Conservation (phyloP, 2,797 vertebrate genomes). For the Cyprinodon diabolis region DNA sequence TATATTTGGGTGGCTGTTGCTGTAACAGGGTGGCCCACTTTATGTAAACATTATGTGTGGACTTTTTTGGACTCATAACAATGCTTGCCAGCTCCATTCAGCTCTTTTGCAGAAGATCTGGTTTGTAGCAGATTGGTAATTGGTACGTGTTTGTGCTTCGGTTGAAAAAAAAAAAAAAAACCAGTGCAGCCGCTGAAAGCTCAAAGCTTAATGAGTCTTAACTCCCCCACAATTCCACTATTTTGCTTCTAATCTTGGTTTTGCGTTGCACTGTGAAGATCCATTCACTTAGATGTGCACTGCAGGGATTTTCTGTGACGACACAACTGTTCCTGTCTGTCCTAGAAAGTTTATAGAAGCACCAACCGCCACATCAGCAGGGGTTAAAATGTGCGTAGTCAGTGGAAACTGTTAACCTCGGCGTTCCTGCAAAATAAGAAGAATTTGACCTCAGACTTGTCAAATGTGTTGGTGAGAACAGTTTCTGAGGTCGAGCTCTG, state of each 20-base stretch:
- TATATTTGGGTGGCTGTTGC: background rate
- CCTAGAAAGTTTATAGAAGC: background rate
- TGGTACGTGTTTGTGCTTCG: background rate
- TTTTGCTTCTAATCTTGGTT: background rate
- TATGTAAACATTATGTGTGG: background rate
- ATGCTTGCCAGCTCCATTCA: constrained; percentile 1
- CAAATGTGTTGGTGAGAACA: background rate
- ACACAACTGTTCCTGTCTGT: background rate
- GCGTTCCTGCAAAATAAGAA: background rate
- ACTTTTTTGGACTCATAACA: constrained; percentile 1
- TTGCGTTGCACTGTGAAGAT: background rate
- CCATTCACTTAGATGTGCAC: background rate
- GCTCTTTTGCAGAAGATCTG: background rate
- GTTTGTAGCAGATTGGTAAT: background rate
- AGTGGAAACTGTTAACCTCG: constrained; percentile 12
- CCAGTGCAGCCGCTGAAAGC: background rate
- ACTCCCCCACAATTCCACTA: background rate
- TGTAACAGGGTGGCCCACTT: constrained; percentile 1
- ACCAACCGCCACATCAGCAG: constrained; percentile 1
- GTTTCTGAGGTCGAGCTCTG: background rate
- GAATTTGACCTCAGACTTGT: background rate
- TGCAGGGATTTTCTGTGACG: background rate
- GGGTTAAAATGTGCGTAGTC: constrained; percentile 23
- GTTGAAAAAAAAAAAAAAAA: no score
- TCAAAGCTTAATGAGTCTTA: background rate